Evolutionary conservation across 2,797 vertebrate species (phyloP).

Genomic region (Sebastes taczanowskii): DNA sequence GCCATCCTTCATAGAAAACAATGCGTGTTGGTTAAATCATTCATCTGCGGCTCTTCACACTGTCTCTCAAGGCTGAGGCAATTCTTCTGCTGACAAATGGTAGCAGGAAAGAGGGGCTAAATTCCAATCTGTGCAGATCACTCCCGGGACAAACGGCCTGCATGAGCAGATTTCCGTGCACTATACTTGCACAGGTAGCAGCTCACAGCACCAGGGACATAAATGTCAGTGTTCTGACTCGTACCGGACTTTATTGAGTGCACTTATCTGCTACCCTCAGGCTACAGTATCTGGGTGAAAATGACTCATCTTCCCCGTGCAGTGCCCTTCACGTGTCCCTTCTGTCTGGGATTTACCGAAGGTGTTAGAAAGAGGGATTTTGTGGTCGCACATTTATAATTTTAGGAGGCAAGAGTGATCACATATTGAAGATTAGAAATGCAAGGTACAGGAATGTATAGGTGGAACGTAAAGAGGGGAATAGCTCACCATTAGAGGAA

Average conservation of each 20-base stretch:
- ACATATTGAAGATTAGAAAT: neutral
- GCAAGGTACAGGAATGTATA: neutral
- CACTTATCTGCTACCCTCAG: slow-evolving; percentile 63
- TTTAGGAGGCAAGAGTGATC: neutral
- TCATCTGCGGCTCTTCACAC: slow-evolving; percentile 65
- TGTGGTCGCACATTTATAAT: neutral
- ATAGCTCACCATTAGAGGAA: slow-evolving; percentile 16
- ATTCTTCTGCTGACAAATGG: slow-evolving; percentile 63
- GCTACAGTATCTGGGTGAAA: slow-evolving; percentile 51
- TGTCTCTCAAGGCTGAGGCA: slow-evolving; percentile 68
- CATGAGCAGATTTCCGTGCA: slow-evolving; percentile 29
- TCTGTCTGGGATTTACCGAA: slow-evolving; percentile 27
- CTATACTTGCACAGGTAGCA: slow-evolving; percentile 50
- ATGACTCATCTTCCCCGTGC: slow-evolving; percentile 46
- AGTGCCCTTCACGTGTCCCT: slow-evolving; percentile 55
- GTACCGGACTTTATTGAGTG: slow-evolving; percentile 54
- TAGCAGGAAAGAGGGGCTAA: slow-evolving; percentile 30
- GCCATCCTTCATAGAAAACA: slow-evolving; percentile 61
- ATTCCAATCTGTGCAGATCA: slow-evolving; percentile 51
- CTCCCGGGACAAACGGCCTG: slow-evolving; percentile 33
- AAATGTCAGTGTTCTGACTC: slow-evolving; percentile 65
- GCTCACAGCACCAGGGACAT: slow-evolving; percentile 47
- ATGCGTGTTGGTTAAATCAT: slow-evolving; percentile 58
- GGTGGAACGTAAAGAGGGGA: neutral
- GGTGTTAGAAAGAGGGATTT: slow-evolving; percentile 13